Evolutionary conservation across 2,113 vertebrate genomes (phyloP), one percentile per base, ranked within the genome.

Genomic region (Thalassoma bifasciatum): DNA sequence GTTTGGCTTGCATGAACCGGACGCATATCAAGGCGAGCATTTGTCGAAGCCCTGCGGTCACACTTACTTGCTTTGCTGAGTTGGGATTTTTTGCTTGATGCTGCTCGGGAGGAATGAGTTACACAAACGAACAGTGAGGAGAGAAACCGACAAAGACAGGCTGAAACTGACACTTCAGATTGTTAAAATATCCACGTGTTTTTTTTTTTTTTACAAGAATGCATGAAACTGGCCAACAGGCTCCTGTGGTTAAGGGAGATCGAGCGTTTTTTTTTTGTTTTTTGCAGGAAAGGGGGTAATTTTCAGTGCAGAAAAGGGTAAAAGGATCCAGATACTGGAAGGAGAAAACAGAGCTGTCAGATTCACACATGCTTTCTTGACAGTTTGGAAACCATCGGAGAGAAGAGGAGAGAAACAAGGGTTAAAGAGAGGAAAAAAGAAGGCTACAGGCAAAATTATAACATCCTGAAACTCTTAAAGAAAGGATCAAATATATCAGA

Each of bases 11-110:
- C 96, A 97, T 95, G 95, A 94, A 95, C 95, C 91, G 95, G 92
- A 88, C 72, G 90, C 93, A 86, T 91, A 88, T 89, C 93, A 94
- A 78, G 92, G 77, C 90, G 93, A 93, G 92, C 93, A 95, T 96
- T 94, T 46, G 92, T 92, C 94, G 87, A 86, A 30, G 30, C 93
- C 95, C 94, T 90, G 87, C 42, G 62, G 30, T 89, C 22, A 94
- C 92, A 99, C 98, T 99, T 98, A 99, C 97, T 98, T 97, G 96
- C 96, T 97, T 93, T 96, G 94, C 66, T 94, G 94, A 92, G 95
- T 94, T 92, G 96, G 93, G 89, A 99, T 95, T 97, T 98, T 98
- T 97, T 96, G 96, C 97, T 99, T 99, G 98, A 99, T 96, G 96
- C 98, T 99, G 97, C 95, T 96, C 96, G 94, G 95, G 67, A 96